These are phyloP conservation scores for Patiria miniata DNA, from an alignment of 35 echinoderm and acorn worm species.

Conservation along the genomic window DNA sequence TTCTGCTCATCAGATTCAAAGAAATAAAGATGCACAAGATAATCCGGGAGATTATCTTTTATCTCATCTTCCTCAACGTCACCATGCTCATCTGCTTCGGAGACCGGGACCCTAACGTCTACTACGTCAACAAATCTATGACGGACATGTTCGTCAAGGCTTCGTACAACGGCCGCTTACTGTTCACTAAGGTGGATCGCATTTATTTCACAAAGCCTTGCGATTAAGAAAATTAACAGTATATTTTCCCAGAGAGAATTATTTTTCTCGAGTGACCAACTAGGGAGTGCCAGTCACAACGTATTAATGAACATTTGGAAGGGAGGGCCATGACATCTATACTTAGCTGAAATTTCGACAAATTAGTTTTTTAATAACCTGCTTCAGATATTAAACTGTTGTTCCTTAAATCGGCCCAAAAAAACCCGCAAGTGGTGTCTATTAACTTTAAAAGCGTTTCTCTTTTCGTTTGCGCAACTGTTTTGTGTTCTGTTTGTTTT, in stretches of 20 bases:
- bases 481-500: not conserved
- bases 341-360: no score
- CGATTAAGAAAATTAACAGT: no score
- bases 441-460: no score
- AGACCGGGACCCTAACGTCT: conserved; percentile 61
- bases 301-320: not conserved
- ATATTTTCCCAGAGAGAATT: not conserved
- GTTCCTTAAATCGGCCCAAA: no score
- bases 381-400: no score
- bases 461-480: no score
- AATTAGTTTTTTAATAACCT: no score
- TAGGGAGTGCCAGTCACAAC: not conserved
- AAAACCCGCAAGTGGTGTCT: no score
- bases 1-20: conserved; percentile 71
- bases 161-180: conserved; percentile 79
- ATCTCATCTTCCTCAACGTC: conserved; percentile 85
- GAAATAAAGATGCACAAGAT: conserved; percentile 94
- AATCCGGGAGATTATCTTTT: conserved; percentile 86
- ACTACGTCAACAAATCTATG: conserved; percentile 60
- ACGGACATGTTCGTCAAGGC: conserved; percentile 76
- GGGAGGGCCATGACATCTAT: no score
- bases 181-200: conserved; percentile 72
- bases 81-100: conserved; percentile 86
- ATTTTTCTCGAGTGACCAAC: no score
- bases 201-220: not conserved